Base-by-base conservation (phyloP, 37 sponge, comb jelly and placozoan species). In the Spongilla lacustris region DNA sequence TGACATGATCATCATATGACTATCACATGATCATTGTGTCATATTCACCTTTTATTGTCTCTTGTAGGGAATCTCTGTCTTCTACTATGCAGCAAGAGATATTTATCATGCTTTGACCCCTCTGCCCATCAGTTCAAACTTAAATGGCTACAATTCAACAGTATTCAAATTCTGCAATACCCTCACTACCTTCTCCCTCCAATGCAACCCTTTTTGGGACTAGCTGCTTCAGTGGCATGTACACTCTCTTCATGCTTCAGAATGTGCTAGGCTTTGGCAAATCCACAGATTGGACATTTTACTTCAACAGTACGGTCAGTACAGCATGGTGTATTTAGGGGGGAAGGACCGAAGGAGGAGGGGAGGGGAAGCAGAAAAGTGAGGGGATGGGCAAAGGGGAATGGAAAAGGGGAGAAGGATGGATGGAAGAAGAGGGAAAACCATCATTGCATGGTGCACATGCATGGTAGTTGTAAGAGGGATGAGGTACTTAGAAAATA, bases 181-280 rank as follows among this genome's bases (percentile, higher is more conserved):
- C 1, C 58, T n/a, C 58, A 17, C 58, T 58, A 17, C 58, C 58
- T 58, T 58, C 58, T 58, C 58, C 58, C 58, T 58, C 58, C 19
- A 58, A 17, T 17, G 4, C 58, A 46, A 46, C 8, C 46, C 8
- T 10, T 46, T 4, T 46, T 46, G 46, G 46, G 46, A 8, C 4
- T 46, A 8, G 5, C 4, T 92, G 92, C 58, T 88, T 92, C 68
- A 37, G 81, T 81, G 92, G 92, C 0, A 12, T 27, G 69, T 84
- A 76, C 77, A 68, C 50, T 29, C 74, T 66, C 50, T 69, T 35
- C 68, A 36, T 83, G 49, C 75, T 92, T 12, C 27, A 84, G 70
- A 36, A 74, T 35, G 92, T 88, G 19, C 69, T 88, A 72, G 84
- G 87, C 3, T 87, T 92, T 82, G 72, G 25, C 31, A 11, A 36